Evolutionary conservation across 2,888 invertebrate species (phyloP).

Genomic region (Limenitis camilla): DNA sequence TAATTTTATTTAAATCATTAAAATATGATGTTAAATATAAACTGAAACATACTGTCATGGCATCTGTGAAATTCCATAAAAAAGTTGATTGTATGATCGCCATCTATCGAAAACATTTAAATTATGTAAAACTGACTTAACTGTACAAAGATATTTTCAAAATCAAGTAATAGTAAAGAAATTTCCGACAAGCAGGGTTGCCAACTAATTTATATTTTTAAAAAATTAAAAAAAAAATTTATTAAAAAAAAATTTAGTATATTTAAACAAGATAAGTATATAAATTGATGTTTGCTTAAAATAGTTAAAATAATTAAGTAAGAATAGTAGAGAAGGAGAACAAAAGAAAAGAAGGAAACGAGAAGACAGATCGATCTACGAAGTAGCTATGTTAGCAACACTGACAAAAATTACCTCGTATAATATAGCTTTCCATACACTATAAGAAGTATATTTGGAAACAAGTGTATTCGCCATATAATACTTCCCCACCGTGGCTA

Average conservation of each 20-base stretch:
- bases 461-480: conserved; percentile 24
- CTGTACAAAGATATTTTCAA: too few relatives aligned
- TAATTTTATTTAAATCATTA: conserved; percentile 72
- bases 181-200: too few relatives aligned
- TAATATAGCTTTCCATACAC: conserved; percentile 15
- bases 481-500: conserved; percentile 25
- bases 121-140: too few relatives aligned
- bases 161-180: too few relatives aligned
- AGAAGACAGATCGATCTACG: too few relatives aligned
- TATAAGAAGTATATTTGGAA: conserved; percentile 26
- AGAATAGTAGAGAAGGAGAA: too few relatives aligned
- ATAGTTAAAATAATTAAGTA: neutral
- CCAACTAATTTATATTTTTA: too few relatives aligned
- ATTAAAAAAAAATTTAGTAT: too few relatives aligned
- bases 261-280: too few relatives aligned
- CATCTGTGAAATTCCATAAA: conserved; percentile 80
- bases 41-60: conserved; percentile 80
- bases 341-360: neutral
- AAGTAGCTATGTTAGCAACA: too few relatives aligned
- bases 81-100: conserved; percentile 77
- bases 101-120: conserved; percentile 33
- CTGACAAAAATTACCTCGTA: conserved; percentile 14
- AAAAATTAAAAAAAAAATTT: too few relatives aligned
- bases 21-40: conserved; percentile 68
- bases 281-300: too few relatives aligned